A percentile compares a stretch with the other conserved stretches of the same genome.
Conservation (phyloP, 2,113 vertebrate species). For the Ciconia boyciana region DNA sequence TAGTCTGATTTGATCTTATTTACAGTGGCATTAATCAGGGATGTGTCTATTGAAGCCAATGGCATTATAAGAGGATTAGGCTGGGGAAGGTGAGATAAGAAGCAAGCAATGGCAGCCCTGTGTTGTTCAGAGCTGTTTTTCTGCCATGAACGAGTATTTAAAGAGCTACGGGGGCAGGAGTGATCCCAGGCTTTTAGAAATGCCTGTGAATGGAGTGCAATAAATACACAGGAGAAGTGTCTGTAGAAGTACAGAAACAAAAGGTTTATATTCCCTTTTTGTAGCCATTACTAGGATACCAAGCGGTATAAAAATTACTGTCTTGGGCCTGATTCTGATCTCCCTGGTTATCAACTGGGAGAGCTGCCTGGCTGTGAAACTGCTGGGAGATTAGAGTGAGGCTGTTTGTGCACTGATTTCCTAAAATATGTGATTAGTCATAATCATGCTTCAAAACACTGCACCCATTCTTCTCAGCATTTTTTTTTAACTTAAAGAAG, state of each 20-base stretch:
- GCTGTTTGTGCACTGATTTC: neutral
- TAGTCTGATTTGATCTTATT: neutral
- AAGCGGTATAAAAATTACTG: neutral
- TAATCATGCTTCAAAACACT: neutral
- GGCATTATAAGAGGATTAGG: slow-evolving; percentile 11
- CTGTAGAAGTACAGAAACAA: neutral
- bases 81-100: slow-evolving; percentile 41
- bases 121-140: neutral
- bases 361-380: neutral
- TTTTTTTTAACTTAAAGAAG: neutral
- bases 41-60: slow-evolving; percentile 2
- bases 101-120: neutral
- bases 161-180: slow-evolving; percentile 11
- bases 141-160: neutral
- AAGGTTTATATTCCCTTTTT: neutral
- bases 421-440: slow-evolving; percentile 16
- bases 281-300: neutral
- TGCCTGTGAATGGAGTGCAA: neutral
- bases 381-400: neutral
- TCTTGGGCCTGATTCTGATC: neutral
- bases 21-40: neutral
- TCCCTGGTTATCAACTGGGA: neutral
- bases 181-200: neutral
- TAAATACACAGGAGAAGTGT: neutral
- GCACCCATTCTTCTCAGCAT: neutral